phyloP scores from a whole-genome alignment of 2,113 vertebrate genomes.

The Thamnaconus septentrionalis region DNA sequence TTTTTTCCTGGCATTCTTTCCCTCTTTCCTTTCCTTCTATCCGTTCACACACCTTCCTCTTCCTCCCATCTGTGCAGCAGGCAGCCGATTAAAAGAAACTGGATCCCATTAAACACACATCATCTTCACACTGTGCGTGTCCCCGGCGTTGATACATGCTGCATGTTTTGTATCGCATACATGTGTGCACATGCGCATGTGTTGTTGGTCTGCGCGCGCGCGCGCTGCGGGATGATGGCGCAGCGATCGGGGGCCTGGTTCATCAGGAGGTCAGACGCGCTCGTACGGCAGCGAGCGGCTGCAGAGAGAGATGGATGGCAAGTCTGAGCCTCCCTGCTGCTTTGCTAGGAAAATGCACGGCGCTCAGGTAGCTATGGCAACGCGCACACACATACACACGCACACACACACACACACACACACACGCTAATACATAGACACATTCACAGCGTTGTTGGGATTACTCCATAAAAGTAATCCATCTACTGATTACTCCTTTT shows the following conservation, averaged over 20 bases:
- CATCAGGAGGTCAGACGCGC: slow-evolving; percentile 43
- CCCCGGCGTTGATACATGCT: slow-evolving; percentile 39
- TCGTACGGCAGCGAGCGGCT: slow-evolving; percentile 22
- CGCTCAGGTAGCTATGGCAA: slow-evolving; percentile 56
- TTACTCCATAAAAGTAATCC: too few species aligned
- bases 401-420: slow-evolving; percentile 5
- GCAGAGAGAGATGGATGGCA: slow-evolving; percentile 77
- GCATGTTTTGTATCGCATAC: slow-evolving; percentile 36
- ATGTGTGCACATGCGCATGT: not conserved
- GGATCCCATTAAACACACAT: slow-evolving; percentile 57
- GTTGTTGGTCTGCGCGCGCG: not conserved
- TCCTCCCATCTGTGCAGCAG: slow-evolving; percentile 54
- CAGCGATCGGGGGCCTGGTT: slow-evolving; percentile 40
- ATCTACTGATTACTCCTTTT: too few species aligned
- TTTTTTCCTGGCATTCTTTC: not conserved
- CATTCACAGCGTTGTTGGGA: too few species aligned
- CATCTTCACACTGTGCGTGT: slow-evolving; percentile 32
- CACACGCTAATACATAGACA: not conserved
- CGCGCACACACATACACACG: slow-evolving; percentile 9
- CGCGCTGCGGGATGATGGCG: slow-evolving; percentile 17
- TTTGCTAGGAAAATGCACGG: slow-evolving; percentile 96
- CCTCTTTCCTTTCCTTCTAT: not conserved
- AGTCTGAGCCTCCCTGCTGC: slow-evolving; percentile 87
- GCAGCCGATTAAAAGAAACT: slow-evolving; percentile 52
- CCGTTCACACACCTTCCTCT: slow-evolving; percentile 11